Evolutionary conservation across 1,140 invertebrate species (phyloP).

Genomic region (Aphelinus certus): DNA sequence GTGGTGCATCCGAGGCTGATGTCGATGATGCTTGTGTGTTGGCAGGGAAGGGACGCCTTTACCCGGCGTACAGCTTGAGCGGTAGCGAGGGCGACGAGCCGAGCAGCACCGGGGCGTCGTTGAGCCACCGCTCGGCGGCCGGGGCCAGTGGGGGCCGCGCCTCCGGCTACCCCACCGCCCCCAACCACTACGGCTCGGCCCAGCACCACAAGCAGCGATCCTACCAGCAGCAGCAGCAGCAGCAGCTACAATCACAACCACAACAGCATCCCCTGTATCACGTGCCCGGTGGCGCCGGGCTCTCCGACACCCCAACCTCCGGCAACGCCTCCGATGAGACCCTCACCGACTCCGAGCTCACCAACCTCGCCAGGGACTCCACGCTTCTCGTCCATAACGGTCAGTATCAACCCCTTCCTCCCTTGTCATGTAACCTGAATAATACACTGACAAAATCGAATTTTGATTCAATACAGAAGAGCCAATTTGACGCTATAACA

Average conservation of each 20-base stretch:
- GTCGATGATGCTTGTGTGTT: too few species aligned
- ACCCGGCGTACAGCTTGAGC: conserved; percentile 74
- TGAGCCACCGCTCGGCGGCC: conserved; percentile 40
- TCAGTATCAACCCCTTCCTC: conserved; percentile 52
- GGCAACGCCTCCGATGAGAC: conserved; percentile 85
- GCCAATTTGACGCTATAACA: too few species aligned
- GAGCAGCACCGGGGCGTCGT: conserved; percentile 42
- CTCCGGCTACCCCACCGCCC: conserved; percentile 25
- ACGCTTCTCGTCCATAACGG: conserved; percentile 83
- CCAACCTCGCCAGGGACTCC: conserved; percentile 76
- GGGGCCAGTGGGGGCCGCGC: conserved; percentile 12
- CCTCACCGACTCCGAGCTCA: conserved; percentile 81
- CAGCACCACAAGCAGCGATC: conserved; percentile 55
- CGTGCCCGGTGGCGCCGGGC: conserved; percentile 68
- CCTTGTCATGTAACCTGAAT: too few species aligned
- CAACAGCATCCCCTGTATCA: conserved; percentile 65
- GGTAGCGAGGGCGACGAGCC: conserved; percentile 73
- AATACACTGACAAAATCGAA: too few species aligned
- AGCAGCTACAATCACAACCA: conserved; percentile 61
- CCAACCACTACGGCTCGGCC: conserved; percentile 19
- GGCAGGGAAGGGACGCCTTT: conserved; percentile 76
- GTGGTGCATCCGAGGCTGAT: too few species aligned
- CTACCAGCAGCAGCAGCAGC: conserved; percentile 60
- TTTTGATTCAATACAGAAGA: too few species aligned
- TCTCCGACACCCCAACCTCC: conserved; percentile 80